Evolutionary conservation across 2,888 invertebrate species (phyloP).

Genomic region (Ormyrus pomaceus): DNA sequence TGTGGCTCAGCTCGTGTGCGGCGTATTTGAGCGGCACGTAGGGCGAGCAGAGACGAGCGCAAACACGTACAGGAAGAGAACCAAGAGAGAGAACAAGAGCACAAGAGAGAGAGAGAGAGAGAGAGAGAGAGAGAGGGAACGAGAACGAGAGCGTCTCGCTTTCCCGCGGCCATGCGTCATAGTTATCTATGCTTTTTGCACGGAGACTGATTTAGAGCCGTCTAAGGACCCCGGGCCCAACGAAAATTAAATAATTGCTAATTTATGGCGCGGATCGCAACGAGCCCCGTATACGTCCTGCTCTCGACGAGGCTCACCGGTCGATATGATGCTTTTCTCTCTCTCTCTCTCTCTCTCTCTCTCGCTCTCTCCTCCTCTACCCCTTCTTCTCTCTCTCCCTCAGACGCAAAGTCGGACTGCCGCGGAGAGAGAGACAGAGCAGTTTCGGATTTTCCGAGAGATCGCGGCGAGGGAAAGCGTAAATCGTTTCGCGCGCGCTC

Average conservation of each 20-base stretch:
- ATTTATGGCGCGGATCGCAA: conserved; percentile 75
- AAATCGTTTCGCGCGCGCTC: conserved; percentile 38
- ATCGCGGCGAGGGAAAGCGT: conserved; percentile 11
- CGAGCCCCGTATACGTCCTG: conserved; percentile 51
- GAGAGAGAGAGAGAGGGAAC: conserved; percentile 28
- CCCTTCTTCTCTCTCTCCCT: conserved; percentile 54
- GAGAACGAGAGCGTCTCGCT: conserved; percentile 71
- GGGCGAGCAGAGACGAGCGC: conserved; percentile 28
- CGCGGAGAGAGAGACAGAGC: not conserved
- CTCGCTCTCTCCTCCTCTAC: conserved; percentile 49
- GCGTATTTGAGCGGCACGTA: conserved; percentile 20
- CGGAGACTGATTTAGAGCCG: conserved; percentile 76
- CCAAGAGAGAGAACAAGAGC: conserved; percentile 6
- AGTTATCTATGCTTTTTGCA: conserved; percentile 76
- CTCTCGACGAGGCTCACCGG: conserved; percentile 45
- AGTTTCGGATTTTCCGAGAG: conserved; percentile 43
- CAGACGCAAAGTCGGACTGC: conserved; percentile 9
- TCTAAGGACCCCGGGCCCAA: conserved; percentile 75
- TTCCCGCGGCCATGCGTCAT: conserved; percentile 75
- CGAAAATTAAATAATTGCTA: conserved; percentile 76
- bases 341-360: conserved; percentile 47
- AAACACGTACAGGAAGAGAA: conserved; percentile 34
- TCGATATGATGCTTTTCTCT: conserved; percentile 58
- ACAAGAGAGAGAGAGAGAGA: conserved; percentile 1
- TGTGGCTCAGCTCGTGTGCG: no score